phyloP scores from a whole-genome alignment of 2,797 vertebrate species.

The Apodemus agrarius region DNA sequence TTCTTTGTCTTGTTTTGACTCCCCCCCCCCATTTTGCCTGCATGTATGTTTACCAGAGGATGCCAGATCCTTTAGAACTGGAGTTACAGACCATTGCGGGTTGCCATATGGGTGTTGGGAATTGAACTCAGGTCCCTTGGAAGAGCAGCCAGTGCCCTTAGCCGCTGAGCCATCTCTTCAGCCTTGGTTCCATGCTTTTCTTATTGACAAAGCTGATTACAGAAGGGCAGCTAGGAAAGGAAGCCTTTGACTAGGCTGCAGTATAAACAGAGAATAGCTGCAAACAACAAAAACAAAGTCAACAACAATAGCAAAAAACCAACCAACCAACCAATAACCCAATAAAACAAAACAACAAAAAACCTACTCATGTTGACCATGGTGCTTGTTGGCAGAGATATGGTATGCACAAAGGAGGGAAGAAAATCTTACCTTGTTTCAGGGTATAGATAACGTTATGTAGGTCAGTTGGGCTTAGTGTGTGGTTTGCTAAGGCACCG shows the following conservation, averaged over 20 bases:
- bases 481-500: conserved; percentile 49
- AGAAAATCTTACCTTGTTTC: conserved; percentile 45
- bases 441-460: conserved; percentile 44
- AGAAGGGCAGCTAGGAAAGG: background rate
- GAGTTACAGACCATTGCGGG: background rate
- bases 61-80: background rate
- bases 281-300: background rate
- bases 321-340: too few relatives aligned
- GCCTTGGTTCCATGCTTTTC: background rate
- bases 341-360: background rate
- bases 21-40: background rate
- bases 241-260: background rate
- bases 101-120: background rate
- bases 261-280: background rate
- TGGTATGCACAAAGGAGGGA: background rate
- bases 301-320: too few relatives aligned
- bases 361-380: background rate
- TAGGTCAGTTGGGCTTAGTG: background rate
- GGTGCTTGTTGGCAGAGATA: background rate
- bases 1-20: background rate
- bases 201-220: background rate
- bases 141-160: background rate
- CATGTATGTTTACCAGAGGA: background rate
- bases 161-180: background rate
- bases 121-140: background rate